phyloP scores from a whole-genome alignment of 2,113 vertebrate species.

The human region DNA sequence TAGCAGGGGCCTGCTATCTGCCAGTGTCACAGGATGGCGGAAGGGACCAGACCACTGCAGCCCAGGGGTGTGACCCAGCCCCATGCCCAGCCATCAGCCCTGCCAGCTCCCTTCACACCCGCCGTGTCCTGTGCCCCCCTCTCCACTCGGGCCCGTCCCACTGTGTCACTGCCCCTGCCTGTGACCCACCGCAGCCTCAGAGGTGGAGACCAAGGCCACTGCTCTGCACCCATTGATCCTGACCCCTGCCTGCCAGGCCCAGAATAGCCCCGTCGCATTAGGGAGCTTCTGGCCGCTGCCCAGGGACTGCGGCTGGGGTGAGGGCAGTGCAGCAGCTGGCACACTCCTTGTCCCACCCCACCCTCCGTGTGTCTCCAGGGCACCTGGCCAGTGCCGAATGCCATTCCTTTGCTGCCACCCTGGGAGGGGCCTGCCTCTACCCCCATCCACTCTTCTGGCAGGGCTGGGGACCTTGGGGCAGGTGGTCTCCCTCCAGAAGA shows the following conservation, averaged over 20 bases:
- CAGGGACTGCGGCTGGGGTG: background rate
- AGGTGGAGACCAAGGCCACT: background rate
- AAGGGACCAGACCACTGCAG: accelerated
- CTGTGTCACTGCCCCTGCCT: background rate
- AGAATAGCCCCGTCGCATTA: accelerated
- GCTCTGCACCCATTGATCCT: accelerated
- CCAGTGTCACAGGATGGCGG: background rate
- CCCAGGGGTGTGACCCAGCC: background rate
- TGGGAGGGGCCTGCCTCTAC: background rate
- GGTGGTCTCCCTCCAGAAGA: background rate
- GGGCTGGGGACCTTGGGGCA: background rate
- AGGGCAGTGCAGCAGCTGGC: background rate
- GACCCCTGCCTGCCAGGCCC: background rate
- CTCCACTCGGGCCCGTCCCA: no score
- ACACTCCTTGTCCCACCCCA: background rate
- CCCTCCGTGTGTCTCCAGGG: background rate
- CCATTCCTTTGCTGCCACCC: background rate
- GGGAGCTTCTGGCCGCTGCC: background rate
- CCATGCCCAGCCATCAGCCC: background rate
- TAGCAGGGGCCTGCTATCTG: background rate
- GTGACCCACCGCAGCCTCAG: accelerated
- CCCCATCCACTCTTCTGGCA: background rate
- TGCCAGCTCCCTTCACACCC: no score
- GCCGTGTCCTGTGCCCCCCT: background rate
- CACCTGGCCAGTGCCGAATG: background rate